Conservation (phyloP, 2,888 invertebrate genomes). For the Pandemis heparana region DNA sequence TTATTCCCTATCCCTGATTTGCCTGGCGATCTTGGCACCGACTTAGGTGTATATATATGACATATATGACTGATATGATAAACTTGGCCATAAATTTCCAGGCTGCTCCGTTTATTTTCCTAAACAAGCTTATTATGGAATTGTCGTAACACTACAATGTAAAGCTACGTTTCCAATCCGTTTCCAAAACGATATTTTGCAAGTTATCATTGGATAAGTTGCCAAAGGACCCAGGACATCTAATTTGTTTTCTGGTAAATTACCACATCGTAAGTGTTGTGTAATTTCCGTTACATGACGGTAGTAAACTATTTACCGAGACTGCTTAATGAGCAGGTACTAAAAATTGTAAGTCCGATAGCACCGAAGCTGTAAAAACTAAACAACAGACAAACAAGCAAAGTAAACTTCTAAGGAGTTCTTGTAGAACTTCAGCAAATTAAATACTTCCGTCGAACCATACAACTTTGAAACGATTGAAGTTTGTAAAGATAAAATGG, state of each 20-base stretch:
- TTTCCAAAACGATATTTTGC: no score
- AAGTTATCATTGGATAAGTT: neutral
- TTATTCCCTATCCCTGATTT: neutral
- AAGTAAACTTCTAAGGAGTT: neutral
- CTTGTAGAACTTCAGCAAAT: neutral
- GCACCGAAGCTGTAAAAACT: neutral
- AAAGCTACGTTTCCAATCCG: no score
- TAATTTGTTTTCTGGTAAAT: neutral
- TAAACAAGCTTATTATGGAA: no score
- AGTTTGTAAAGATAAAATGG: slow-evolving; percentile 12
- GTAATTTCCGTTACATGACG: neutral
- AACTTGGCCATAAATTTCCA: no score
- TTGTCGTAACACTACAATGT: no score
- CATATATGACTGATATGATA: no score
- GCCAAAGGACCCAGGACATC: neutral
- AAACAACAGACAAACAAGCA: neutral
- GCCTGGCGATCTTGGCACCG: neutral
- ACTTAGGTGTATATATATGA: no score
- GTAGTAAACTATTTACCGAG: neutral
- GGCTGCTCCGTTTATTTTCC: no score
- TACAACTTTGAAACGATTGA: slow-evolving; percentile 3
- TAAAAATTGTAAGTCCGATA: neutral
- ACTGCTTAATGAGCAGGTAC: neutral
- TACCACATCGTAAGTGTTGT: neutral
- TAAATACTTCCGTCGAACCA: slow-evolving; percentile 7